Conservation (phyloP, 2,113 vertebrate genomes). For the Chaetura pelagica region DNA sequence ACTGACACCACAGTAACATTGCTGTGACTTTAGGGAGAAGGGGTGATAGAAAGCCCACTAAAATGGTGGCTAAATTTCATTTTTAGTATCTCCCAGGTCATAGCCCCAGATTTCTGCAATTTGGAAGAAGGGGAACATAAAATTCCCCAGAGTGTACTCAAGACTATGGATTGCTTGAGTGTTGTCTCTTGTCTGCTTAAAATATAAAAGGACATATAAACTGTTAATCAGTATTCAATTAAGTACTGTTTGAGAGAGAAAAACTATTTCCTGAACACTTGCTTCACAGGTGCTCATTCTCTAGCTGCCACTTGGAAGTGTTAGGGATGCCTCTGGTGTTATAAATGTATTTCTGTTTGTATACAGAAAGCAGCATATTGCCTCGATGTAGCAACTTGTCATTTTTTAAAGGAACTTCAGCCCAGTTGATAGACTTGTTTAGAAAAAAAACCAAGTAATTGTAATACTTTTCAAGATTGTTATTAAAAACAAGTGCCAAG, state of each 20-base stretch:
- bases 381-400: neutral
- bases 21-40: neutral
- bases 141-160: neutral
- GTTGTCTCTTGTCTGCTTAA: neutral
- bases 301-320: neutral
- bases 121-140: neutral
- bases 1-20: neutral
- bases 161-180: neutral
- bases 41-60: neutral
- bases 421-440: neutral
- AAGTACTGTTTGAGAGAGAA: neutral
- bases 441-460: neutral
- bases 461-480: neutral
- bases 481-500: neutral
- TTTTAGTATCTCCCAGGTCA: neutral
- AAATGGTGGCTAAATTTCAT: neutral
- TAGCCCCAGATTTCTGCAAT: neutral
- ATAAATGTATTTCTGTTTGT: neutral
- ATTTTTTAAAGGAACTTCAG: neutral
- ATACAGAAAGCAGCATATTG: neutral
- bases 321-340: neutral
- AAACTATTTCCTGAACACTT: conserved; percentile 24
- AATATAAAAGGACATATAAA: neutral
- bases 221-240: neutral
- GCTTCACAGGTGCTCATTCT: neutral